These are phyloP conservation scores for Chelon labrosus DNA, from an alignment of 2,797 vertebrate species.

Conservation along the genomic window DNA sequence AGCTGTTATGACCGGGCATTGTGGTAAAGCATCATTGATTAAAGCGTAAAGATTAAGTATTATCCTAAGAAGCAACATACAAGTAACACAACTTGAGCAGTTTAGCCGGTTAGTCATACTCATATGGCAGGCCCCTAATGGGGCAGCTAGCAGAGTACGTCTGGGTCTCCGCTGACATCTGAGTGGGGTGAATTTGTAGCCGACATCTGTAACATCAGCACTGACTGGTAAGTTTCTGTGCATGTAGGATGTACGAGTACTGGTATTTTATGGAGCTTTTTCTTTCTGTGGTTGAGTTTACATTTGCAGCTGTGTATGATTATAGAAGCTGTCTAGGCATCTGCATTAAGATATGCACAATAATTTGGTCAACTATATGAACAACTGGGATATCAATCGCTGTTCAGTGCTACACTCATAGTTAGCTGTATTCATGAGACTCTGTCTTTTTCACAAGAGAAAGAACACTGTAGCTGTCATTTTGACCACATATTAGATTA, in stretches of 20 bases:
- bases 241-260: neutral
- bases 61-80: no score
- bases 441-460: neutral
- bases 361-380: no score
- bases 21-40: no score
- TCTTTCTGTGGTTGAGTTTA: neutral
- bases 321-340: neutral
- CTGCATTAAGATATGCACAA: no score
- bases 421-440: no score
- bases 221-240: neutral
- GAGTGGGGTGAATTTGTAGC: constrained; percentile 20
- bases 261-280: no score
- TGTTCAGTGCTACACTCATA: no score
- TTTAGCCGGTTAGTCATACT: neutral
- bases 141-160: constrained; percentile 19
- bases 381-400: no score
- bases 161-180: constrained; percentile 46
- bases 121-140: constrained; percentile 14
- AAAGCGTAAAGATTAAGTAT: no score
- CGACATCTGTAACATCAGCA: constrained; percentile 33
- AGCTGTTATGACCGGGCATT: no score
- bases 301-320: neutral
- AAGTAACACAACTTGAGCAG: no score
- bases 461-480: neutral
- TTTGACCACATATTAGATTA: neutral